phyloP scores from a whole-genome alignment of 2,888 invertebrate genomes.

The Taphrorychus bicolor region DNA sequence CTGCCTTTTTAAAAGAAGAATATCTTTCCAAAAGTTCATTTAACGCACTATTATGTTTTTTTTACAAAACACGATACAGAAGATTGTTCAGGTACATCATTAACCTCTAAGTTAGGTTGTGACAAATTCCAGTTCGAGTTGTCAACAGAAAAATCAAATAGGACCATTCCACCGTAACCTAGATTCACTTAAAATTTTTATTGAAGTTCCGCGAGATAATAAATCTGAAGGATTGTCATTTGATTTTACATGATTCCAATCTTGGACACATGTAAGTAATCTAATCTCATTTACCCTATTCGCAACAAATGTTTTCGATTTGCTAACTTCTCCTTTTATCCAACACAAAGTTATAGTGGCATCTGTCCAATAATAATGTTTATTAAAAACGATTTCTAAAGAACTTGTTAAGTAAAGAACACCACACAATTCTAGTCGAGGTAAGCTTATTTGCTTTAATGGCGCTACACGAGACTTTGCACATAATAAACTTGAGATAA shows the following conservation, averaged over 20 bases:
- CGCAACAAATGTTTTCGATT: no score
- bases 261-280: no score
- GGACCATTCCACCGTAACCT: no score
- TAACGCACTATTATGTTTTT: background rate
- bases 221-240: no score
- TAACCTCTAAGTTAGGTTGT: no score
- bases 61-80: background rate
- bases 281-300: no score
- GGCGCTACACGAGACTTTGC: constrained; percentile 35
- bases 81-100: background rate
- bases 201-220: no score
- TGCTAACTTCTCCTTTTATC: background rate
- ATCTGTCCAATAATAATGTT: background rate
- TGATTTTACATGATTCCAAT: no score
- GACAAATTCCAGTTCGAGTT: background rate
- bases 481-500: constrained; percentile 2
- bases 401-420: constrained; percentile 10
- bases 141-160: no score
- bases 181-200: no score
- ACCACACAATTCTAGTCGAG: constrained; percentile 35
- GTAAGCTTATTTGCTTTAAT: constrained; percentile 22
- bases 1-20: constrained; percentile 2
- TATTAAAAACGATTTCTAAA: background rate
- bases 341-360: background rate
- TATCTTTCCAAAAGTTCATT: background rate